These are phyloP conservation scores for Lamellibrachia columna DNA, from an alignment of 2,888 invertebrate genomes.

Conservation along the genomic window DNA sequence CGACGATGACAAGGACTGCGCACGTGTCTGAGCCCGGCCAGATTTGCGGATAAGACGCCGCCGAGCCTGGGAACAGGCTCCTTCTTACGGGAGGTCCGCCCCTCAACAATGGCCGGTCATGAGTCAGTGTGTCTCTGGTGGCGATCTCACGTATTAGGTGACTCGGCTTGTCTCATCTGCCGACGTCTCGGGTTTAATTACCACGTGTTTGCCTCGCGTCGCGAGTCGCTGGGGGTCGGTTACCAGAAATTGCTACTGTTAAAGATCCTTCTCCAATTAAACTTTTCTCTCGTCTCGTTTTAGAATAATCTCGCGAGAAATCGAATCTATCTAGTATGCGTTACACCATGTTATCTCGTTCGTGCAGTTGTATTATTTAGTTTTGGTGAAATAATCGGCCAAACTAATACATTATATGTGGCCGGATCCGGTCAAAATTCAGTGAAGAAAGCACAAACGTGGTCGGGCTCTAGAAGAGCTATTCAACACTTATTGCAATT, in stretches of 20 bases:
- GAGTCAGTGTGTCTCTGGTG: not conserved
- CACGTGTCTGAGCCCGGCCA: not conserved
- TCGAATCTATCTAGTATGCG: too few relatives aligned
- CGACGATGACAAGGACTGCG: not conserved
- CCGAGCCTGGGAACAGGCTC: not conserved
- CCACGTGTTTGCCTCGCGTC: not conserved
- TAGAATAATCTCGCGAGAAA: too few relatives aligned
- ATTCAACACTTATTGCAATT: too few relatives aligned
- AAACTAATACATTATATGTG: too few relatives aligned
- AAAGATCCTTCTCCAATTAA: not conserved
- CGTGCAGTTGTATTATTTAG: too few relatives aligned
- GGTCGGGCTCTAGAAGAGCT: too few relatives aligned
- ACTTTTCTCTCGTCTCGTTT: too few relatives aligned
- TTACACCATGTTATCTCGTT: too few relatives aligned
- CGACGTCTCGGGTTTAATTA: conserved; percentile 4
- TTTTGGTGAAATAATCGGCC: too few relatives aligned
- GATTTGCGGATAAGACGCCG: not conserved
- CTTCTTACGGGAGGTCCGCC: not conserved
- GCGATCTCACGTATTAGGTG: not conserved
- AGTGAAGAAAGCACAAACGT: too few relatives aligned
- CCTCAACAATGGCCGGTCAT: not conserved
- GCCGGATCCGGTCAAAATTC: too few relatives aligned
- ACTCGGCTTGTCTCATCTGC: not conserved
- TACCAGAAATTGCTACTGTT: not conserved
- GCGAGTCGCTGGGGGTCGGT: not conserved